phyloP scores from a whole-genome alignment of 1,140 invertebrate species.

The Halesus radiatus region DNA sequence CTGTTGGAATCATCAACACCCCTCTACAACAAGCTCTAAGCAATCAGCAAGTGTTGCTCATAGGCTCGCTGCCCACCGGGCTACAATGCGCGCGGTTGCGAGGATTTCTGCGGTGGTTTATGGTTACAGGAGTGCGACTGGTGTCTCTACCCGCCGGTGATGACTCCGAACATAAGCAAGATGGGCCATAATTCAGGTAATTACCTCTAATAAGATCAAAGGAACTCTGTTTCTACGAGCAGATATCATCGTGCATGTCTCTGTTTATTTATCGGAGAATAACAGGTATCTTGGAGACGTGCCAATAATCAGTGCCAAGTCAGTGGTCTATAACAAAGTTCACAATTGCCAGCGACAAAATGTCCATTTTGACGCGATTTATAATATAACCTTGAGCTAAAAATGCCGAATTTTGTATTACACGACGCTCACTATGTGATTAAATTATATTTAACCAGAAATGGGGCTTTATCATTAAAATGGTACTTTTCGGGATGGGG shows the following conservation, averaged over 20 bases:
- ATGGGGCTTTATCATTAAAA: too few relatives aligned
- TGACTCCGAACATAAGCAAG: too few relatives aligned
- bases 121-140: too few relatives aligned
- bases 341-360: not conserved
- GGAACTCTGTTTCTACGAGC: not conserved
- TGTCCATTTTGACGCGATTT: not conserved
- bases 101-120: too few relatives aligned
- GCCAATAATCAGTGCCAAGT: not conserved
- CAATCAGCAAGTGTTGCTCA: too few relatives aligned
- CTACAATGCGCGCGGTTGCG: too few relatives aligned
- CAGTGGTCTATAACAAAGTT: not conserved
- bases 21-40: too few relatives aligned
- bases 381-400: not conserved
- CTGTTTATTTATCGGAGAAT: slow-evolving; percentile 15
- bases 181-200: not conserved
- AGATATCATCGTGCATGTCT: not conserved
- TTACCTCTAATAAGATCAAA: slow-evolving; percentile 9
- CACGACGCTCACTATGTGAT: not conserved
- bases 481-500: too few relatives aligned
- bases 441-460: too few relatives aligned
- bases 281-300: slow-evolving; percentile 17
- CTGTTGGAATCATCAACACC: too few relatives aligned
- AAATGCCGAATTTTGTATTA: not conserved
- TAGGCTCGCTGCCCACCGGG: too few relatives aligned
- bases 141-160: too few relatives aligned